Evolutionary conservation across 2,888 invertebrate genomes (phyloP), one percentile per base, ranked within the genome.

Genomic region (Hirtodrosophila confusa): DNA sequence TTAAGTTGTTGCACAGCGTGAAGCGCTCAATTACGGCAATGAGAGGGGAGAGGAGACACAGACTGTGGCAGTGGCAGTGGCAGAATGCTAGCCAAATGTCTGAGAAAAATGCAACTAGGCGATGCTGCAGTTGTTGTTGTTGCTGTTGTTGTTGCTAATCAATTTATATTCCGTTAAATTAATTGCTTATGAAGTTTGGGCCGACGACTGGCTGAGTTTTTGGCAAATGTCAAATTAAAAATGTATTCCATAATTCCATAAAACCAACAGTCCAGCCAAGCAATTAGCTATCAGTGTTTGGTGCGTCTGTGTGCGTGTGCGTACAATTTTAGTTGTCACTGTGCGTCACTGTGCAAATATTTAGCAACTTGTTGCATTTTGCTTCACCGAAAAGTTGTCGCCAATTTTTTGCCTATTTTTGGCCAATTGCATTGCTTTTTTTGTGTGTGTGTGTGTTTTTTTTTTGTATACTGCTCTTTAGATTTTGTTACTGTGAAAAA

Each of bases 1-100:
- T 86, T 86, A 86, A 86, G 85, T 86, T 86, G 85, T 86, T 86
- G 88, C 88, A 77, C 88, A 88, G 87, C 85, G 88, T 88, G 84
- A 85, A 85, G 85, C 88, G 87, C 78, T 72, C 86, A 84, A 88
- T 84, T 88, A 88, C 65, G 75, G 69, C 74, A 39, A 70, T 48
- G 65, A 44, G 41, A 31, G 40, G 51, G 48, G 41, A 37, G 54
- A 33, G 54, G 36, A 29, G 50, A 37, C 17, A 31, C 39, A 53
- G 8, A 29, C 27, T 27, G 29, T 37, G 67, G 24, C 17, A 11
- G 36, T 39, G 31, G 29, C 29, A 29, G 43, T 3, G 36, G 31
- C 36, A 51, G 56, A 51, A 48, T 51, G 51, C 33, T 63, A 61
- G 77, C 63, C 66, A 82, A 79, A 82, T 80, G 84, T 83, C 88